Conservation (phyloP, 2,113 vertebrate genomes). For the Pseudorasbora parva region DNA sequence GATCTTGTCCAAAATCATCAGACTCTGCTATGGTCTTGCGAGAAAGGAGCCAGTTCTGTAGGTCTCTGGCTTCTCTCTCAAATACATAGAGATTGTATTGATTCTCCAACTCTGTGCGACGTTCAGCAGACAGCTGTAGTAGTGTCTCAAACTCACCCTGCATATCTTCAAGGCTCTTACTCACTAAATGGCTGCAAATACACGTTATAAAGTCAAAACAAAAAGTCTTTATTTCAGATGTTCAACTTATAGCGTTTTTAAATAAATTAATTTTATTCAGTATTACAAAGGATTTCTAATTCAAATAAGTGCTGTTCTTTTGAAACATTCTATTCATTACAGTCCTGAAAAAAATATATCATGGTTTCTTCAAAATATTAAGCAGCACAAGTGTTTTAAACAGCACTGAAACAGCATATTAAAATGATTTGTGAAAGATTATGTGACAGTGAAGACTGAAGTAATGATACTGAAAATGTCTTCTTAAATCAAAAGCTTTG, state of each 20-base stretch:
- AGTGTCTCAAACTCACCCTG: slow-evolving; percentile 72
- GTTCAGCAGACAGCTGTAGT: slow-evolving; percentile 68
- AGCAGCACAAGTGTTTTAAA: background rate
- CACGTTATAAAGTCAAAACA: background rate
- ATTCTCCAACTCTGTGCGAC: slow-evolving; percentile 72
- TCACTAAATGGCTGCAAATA: slow-evolving; percentile 69
- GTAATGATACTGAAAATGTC: too few relatives aligned
- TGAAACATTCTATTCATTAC: background rate
- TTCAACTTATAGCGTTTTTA: background rate
- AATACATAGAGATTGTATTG: slow-evolving; percentile 81
- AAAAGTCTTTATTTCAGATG: background rate
- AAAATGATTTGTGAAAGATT: too few relatives aligned
- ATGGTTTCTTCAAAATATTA: background rate
- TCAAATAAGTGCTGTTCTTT: background rate
- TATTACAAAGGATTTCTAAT: background rate
- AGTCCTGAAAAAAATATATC: background rate
- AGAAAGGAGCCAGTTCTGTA: slow-evolving; percentile 82
- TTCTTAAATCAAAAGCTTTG: too few relatives aligned
- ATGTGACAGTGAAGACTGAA: too few relatives aligned
- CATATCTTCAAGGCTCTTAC: slow-evolving; percentile 72
- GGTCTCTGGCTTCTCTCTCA: slow-evolving; percentile 81
- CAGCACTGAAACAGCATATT: background rate
- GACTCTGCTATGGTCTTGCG: slow-evolving; percentile 78
- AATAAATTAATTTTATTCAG: background rate
- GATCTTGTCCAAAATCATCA: slow-evolving; percentile 82